Percentiles rank a stretch among this genome's conserved stretches.
Conservation (phyloP, 2,888 invertebrate species). For the Luperina nickerlii region DNA sequence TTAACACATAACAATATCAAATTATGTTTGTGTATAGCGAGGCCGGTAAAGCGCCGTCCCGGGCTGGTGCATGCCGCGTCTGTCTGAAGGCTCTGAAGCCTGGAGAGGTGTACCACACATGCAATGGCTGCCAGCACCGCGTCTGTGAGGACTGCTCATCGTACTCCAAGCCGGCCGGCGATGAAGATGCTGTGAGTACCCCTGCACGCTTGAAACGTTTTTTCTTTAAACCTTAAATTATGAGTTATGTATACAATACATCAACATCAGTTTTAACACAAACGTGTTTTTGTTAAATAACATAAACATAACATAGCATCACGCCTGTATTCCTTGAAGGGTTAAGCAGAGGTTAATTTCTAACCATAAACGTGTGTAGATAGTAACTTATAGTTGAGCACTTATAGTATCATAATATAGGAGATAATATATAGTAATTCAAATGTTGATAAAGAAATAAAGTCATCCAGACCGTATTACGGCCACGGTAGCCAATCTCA, state of each 20-base stretch:
- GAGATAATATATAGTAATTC: neutral
- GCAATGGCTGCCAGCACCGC: conserved; percentile 97
- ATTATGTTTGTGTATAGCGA: conserved; percentile 82
- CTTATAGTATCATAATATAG: neutral
- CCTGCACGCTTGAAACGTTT: neutral
- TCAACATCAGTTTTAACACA: neutral
- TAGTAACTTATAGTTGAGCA: neutral
- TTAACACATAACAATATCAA: neutral
- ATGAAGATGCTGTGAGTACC: conserved; percentile 93
- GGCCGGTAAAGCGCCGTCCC: conserved; percentile 93
- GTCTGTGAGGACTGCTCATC: conserved; percentile 98
- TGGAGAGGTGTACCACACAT: conserved; percentile 96
- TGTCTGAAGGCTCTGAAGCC: conserved; percentile 97
- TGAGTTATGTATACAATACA: neutral
- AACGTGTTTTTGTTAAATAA: neutral
- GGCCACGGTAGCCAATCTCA: too few species aligned
- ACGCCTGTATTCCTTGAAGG: neutral
- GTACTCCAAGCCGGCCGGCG: conserved; percentile 95
- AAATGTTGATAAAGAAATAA: neutral
- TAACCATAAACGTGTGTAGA: neutral
- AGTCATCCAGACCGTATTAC: too few species aligned
- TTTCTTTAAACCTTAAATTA: neutral
- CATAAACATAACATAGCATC: neutral
- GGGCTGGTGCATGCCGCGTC: conserved; percentile 94
- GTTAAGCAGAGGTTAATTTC: neutral